Evolutionary conservation across 2,888 invertebrate genomes (phyloP).

Genomic region (Philopedon plagiatum): DNA sequence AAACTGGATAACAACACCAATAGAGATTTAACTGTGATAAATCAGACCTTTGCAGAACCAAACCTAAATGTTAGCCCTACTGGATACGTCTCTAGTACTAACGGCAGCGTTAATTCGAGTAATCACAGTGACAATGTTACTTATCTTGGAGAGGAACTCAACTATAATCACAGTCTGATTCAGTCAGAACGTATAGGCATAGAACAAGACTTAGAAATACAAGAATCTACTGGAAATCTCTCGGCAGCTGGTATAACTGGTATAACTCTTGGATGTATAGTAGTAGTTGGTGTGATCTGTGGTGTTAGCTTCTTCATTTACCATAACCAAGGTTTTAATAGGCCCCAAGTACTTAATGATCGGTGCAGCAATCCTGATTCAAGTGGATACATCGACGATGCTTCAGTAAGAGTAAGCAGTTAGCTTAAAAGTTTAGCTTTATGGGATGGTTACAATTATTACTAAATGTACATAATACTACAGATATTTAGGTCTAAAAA

Average conservation of each 20-base stretch:
- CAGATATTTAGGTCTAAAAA: no score
- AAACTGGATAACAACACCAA: slow-evolving; percentile 50
- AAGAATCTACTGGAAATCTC: slow-evolving; percentile 58
- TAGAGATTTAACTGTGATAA: slow-evolving; percentile 66
- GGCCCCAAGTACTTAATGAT: slow-evolving; percentile 86
- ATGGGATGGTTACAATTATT: slow-evolving; percentile 18
- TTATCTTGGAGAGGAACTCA: slow-evolving; percentile 58
- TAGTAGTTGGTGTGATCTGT: slow-evolving; percentile 76
- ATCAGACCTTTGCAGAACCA: slow-evolving; percentile 56
- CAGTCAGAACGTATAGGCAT: slow-evolving; percentile 55
- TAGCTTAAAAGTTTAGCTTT: slow-evolving; percentile 46
- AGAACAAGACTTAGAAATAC: slow-evolving; percentile 51
- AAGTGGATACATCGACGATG: slow-evolving; percentile 89
- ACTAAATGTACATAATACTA: neutral
- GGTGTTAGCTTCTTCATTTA: slow-evolving; percentile 79
- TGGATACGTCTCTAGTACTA: slow-evolving; percentile 57
- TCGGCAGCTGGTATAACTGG: slow-evolving; percentile 74
- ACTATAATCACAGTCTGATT: slow-evolving; percentile 57
- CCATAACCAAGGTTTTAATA: slow-evolving; percentile 81
- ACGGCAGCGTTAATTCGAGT: slow-evolving; percentile 57
- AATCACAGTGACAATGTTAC: slow-evolving; percentile 61
- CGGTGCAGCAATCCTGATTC: slow-evolving; percentile 89
- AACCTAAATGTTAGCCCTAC: slow-evolving; percentile 56
- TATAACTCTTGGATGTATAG: slow-evolving; percentile 78
- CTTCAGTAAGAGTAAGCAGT: slow-evolving; percentile 83